A percentile compares a stretch with the other conserved stretches of the same genome.
phyloP scores from a whole-genome alignment of 2,888 invertebrate species.

The Parnassius mnemosyne region DNA sequence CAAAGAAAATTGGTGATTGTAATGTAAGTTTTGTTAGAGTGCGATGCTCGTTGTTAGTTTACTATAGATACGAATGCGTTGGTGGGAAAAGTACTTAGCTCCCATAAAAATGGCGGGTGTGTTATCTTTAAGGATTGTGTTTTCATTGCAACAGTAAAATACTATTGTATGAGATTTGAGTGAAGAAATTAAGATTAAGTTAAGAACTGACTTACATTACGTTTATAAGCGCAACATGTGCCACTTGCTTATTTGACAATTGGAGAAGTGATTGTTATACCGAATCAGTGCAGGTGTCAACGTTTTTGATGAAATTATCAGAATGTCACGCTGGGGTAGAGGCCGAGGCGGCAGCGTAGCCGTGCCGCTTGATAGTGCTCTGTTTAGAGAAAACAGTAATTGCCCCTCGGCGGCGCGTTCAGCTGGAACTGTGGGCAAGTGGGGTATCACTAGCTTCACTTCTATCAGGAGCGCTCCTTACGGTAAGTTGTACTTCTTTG shows the following conservation, averaged over 20 bases:
- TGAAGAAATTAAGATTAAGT: constrained; percentile 40
- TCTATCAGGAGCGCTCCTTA: constrained; percentile 90
- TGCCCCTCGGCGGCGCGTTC: constrained; percentile 93
- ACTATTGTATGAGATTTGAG: constrained; percentile 49
- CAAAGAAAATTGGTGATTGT: constrained; percentile 57
- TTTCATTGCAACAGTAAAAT: constrained; percentile 68
- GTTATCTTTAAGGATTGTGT: constrained; percentile 77
- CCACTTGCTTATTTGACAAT: constrained; percentile 59
- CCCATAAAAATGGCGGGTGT: constrained; percentile 80
- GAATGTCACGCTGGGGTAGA: constrained; percentile 84
- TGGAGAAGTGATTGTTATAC: constrained; percentile 54
- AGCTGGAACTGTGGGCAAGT: constrained; percentile 94
- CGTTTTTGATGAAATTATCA: constrained; percentile 77
- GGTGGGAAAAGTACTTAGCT: constrained; percentile 66
- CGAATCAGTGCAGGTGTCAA: constrained; percentile 63
- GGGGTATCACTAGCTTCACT: constrained; percentile 96
- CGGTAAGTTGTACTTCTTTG: constrained; percentile 71
- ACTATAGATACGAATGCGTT: constrained; percentile 53
- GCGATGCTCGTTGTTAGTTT: constrained; percentile 39
- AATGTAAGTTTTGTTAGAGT: constrained; percentile 49
- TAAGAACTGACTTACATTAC: constrained; percentile 36
- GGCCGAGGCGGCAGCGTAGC: constrained; percentile 82
- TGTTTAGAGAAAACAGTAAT: constrained; percentile 88
- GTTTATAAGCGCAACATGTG: constrained; percentile 53
- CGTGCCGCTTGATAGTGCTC: constrained; percentile 82